These are phyloP conservation scores for Cryptoblepharus egeriae DNA, from an alignment of 2,797 vertebrate species.

Conservation along the genomic window DNA sequence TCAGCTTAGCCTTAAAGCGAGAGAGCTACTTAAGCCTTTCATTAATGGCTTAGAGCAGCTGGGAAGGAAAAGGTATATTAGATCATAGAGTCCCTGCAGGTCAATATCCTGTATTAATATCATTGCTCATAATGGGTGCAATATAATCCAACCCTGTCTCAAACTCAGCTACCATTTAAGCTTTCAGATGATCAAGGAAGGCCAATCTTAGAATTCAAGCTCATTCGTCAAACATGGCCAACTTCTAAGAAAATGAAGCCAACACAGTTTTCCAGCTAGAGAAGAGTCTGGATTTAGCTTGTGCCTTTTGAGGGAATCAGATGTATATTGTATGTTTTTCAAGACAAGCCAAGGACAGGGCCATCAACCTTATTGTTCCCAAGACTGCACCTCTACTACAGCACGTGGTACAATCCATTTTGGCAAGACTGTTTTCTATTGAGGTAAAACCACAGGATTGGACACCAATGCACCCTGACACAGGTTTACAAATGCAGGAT, in stretches of 20 bases:
- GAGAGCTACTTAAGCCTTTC: constrained; percentile 7
- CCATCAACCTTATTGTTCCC: too few relatives aligned
- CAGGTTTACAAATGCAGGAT: too few relatives aligned
- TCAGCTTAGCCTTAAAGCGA: background rate
- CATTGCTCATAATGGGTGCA: constrained; percentile 42
- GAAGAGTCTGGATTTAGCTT: background rate
- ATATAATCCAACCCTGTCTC: constrained; percentile 46
- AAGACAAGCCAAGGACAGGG: background rate
- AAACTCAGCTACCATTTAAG: constrained; percentile 27
- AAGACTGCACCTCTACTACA: too few relatives aligned
- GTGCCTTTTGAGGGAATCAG: background rate
- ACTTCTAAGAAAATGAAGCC: background rate
- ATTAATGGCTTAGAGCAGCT: background rate
- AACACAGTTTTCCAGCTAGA: background rate
- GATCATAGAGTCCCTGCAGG: background rate
- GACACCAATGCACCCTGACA: too few relatives aligned
- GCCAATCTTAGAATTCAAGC: background rate
- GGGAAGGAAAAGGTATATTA: background rate
- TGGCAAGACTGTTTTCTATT: too few relatives aligned
- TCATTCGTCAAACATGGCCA: background rate
- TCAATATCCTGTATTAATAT: constrained; percentile 17
- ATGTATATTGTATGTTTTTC: background rate
- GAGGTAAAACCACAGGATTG: too few relatives aligned
- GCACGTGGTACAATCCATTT: too few relatives aligned
- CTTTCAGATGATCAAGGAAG: constrained; percentile 14